Base-by-base conservation (phyloP, 2,888 invertebrate species). In the Noctua janthe region DNA sequence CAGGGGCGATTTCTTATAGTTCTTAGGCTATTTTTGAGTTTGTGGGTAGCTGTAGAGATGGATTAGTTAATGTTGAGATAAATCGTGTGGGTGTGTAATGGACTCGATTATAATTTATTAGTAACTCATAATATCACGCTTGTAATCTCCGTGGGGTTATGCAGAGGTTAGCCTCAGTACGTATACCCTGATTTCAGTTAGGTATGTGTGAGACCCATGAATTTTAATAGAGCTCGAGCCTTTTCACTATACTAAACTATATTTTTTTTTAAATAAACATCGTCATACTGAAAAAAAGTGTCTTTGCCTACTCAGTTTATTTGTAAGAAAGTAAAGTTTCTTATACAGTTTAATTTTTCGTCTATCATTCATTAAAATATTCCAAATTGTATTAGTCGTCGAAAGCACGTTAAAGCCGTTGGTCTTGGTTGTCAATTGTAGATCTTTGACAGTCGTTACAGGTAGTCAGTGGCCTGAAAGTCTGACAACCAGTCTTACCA, bases 1-100 rank as follows among this genome's bases (percentile, higher is more conserved):
- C 17, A 43, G 47, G 73, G 78, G 74, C 59, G 66, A 54, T 75
- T 70, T 70, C 54, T 74, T 54, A 6, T 49, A 78, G 11, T 49
- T 67, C 20, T 79, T 62, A 4, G 23, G 6, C 29, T 59, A 71
- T 69, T 74, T 82, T 83, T 51, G 23, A 11, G 35, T 69, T 64
- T 78, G 71, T 56, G 15, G 17, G 17, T 5, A 47, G n/a, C 35
- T 56, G 5, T 54, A 17, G 23, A 64, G 11, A 51, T 51, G 11
- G 35, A 35, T 83, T 62, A 54, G 15, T 20, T 39, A 13, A 23
- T 59, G 15, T 39, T 39, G 39, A 39, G 20, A 62, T 62, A 49
- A 59, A 8, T 47, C 6, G 5, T 47, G 5, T 47, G 6, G 3
- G 17, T 10, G 43, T 43, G 29, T 43, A 17, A 8, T 47, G 8